Evolutionary conservation across 2,797 vertebrate species (phyloP).

Genomic region (Pyrocephalus nanus): DNA sequence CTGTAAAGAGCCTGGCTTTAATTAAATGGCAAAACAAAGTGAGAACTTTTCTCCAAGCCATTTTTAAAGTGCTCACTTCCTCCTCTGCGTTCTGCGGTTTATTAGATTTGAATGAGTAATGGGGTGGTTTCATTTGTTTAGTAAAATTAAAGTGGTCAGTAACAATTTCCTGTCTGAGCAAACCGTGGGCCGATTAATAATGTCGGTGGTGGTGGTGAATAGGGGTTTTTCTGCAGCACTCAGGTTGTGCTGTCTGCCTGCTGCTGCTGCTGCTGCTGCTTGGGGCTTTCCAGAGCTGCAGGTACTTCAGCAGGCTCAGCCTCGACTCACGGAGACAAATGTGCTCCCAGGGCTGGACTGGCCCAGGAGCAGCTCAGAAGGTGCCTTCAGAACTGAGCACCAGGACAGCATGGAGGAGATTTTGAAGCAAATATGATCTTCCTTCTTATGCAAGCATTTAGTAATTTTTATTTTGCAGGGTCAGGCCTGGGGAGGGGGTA

Average conservation of each 20-base stretch:
- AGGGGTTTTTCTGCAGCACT: not conserved
- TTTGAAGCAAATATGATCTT: not conserved
- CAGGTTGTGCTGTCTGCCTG: not conserved
- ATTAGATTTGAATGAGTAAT: constrained; percentile 70
- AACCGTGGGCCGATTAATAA: constrained; percentile 35
- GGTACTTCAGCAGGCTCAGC: not conserved
- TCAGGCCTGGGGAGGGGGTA: not conserved
- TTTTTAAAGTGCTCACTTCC: constrained; percentile 62
- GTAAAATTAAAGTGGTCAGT: constrained; percentile 63
- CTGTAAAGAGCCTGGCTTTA: constrained; percentile 61
- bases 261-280: not conserved
- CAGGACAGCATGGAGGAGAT: not conserved
- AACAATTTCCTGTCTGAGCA: constrained; percentile 67
- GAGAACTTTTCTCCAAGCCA: constrained; percentile 56
- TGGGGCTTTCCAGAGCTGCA: constrained; percentile 11
- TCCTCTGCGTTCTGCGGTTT: constrained; percentile 61
- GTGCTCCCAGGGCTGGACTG: not conserved
- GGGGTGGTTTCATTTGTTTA: constrained; percentile 66
- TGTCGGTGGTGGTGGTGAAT: not conserved
- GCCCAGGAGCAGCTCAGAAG: not conserved
- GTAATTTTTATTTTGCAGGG: not conserved
- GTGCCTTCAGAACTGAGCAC: not conserved
- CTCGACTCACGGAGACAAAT: not conserved
- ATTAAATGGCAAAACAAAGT: constrained; percentile 64
- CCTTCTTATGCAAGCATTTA: not conserved